Conservation (phyloP, 2,797 vertebrate species). For the Malurus splendens region DNA sequence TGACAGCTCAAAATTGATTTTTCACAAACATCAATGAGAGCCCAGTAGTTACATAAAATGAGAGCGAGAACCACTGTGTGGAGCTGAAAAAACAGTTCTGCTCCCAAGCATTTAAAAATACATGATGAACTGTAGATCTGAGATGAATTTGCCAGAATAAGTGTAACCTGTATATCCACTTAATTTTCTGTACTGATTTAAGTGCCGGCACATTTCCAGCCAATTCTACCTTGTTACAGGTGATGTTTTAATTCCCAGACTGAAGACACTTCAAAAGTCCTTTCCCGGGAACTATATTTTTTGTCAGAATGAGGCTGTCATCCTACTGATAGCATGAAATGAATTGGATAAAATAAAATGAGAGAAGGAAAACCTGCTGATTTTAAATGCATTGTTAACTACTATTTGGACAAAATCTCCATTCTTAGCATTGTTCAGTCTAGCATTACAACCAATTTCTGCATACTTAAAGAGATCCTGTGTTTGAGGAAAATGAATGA, state of each 20-base stretch:
- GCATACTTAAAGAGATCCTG: background rate
- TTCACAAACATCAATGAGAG: background rate
- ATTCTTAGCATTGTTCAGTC: background rate
- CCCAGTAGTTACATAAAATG: background rate
- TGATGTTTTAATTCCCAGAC: constrained; percentile 25
- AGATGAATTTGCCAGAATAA: background rate
- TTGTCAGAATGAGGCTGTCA: background rate
- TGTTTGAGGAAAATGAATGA: background rate
- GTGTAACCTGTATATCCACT: background rate
- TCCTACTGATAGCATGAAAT: background rate
- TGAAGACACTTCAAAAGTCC: background rate
- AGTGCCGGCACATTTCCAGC: background rate
- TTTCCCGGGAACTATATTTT: background rate
- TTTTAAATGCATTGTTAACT: background rate
- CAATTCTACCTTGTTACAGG: background rate
- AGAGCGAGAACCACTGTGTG: background rate
- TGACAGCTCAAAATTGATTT: background rate
- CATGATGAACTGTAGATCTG: background rate
- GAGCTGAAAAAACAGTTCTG: constrained; percentile 8
- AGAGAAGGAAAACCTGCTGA: background rate
- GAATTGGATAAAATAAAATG: background rate
- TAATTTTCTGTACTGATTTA: background rate
- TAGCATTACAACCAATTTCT: background rate
- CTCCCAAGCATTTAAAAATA: background rate
- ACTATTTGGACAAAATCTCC: constrained; percentile 1